Evolutionary conservation across 2,113 vertebrate species (phyloP).

Genomic region (Bathybates hornii): DNA sequence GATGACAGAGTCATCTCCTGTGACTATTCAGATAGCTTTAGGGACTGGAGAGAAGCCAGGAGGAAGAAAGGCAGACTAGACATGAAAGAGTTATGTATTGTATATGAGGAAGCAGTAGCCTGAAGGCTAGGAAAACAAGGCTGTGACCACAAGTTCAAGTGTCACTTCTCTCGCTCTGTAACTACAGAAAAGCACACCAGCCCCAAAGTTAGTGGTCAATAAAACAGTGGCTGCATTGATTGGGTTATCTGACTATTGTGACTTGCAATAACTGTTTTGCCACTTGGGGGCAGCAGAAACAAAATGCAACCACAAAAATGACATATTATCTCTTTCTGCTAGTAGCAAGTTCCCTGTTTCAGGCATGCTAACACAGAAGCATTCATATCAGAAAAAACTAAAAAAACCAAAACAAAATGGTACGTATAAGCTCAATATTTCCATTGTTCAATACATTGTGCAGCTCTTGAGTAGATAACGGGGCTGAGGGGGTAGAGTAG

Average conservation of each 20-base stretch:
- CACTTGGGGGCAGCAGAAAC: background rate
- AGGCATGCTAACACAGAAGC: background rate
- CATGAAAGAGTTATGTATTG: constrained; percentile 45
- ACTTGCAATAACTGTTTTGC: background rate
- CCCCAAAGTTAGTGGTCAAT: background rate
- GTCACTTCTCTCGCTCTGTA: background rate
- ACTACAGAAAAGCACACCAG: background rate
- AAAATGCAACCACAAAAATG: background rate
- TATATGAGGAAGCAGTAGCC: constrained; percentile 36
- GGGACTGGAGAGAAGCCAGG: constrained; percentile 45
- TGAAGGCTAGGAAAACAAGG: constrained; percentile 51
- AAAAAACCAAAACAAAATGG: rapidly evolving
- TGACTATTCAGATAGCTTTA: constrained; percentile 30
- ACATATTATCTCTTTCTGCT: background rate
- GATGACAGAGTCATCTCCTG: constrained; percentile 43
- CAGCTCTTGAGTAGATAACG: background rate
- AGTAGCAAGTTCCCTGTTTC: background rate
- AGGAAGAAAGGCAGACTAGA: constrained; percentile 42
- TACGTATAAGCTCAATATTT: background rate
- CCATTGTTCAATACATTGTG: background rate
- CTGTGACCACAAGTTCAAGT: constrained; percentile 47
- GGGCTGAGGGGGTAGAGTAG: background rate
- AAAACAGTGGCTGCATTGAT: background rate
- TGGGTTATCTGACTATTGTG: background rate
- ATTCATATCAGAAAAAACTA: background rate